These are phyloP conservation scores for Mylabris phalerata DNA, from an alignment of 1,140 invertebrate genomes.

Conservation along the genomic window DNA sequence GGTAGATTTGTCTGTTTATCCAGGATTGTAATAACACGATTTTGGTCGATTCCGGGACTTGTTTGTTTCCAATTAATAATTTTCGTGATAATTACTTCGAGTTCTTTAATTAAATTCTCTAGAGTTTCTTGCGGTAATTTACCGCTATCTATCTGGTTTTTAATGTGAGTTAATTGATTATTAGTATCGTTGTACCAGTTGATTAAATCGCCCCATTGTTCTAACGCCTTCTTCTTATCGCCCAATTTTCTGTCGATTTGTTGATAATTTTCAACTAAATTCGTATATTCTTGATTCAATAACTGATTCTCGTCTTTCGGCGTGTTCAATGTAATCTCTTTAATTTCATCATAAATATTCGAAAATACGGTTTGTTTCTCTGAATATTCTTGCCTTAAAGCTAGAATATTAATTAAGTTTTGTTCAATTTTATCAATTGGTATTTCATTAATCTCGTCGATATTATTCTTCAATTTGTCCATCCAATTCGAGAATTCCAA, in stretches of 20 bases:
- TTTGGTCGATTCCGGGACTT: constrained; percentile 60
- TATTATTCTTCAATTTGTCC: constrained; percentile 63
- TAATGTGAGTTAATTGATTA: constrained; percentile 70
- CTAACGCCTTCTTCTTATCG: constrained; percentile 65
- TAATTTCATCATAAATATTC: constrained; percentile 74
- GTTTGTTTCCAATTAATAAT: constrained; percentile 62
- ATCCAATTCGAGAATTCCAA: constrained; percentile 80
- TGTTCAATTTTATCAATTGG: constrained; percentile 71
- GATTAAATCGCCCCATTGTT: constrained; percentile 77
- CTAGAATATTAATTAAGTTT: constrained; percentile 70
- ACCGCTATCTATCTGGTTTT: constrained; percentile 65
- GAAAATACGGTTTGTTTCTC: constrained; percentile 69
- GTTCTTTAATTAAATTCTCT: constrained; percentile 57
- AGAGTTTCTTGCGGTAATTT: constrained; percentile 61
- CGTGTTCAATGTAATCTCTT: constrained; percentile 61
- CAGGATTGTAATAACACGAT: constrained; percentile 50
- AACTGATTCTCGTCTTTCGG: constrained; percentile 62
- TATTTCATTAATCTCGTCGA: constrained; percentile 73
- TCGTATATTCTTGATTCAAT: constrained; percentile 67
- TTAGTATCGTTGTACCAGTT: constrained; percentile 76
- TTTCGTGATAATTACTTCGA: constrained; percentile 58
- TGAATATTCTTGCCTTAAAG: constrained; percentile 70
- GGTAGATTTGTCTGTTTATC: constrained; percentile 61
- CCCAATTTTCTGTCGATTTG: constrained; percentile 66
- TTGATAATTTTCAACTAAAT: constrained; percentile 68